Evolutionary conservation across 53 echinoderm and acorn worm genomes (phyloP).

Genomic region (Echinometra lucunter): DNA sequence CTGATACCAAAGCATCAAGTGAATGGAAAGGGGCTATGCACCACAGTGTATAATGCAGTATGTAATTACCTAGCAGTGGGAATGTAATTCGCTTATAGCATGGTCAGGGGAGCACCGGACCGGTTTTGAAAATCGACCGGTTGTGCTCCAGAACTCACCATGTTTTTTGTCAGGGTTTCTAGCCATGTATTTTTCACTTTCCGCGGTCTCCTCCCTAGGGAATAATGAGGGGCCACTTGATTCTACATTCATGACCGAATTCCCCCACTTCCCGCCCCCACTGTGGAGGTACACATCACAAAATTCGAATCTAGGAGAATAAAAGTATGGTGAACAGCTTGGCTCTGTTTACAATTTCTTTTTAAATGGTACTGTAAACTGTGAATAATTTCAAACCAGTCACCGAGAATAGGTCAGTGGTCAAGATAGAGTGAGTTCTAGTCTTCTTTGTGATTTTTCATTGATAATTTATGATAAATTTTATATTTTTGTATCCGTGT

Average conservation of each 20-base stretch:
- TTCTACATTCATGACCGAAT: not conserved
- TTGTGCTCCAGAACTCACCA: not conserved
- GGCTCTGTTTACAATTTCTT: no score
- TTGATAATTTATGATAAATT: no score
- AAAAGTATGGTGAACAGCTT: no score
- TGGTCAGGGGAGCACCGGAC: constrained; percentile 15
- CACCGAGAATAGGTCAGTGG: no score
- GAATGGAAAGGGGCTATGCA: not conserved
- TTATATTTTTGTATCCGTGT: no score
- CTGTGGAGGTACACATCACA: no score
- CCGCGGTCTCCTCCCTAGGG: not conserved
- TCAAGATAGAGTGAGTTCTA: no score
- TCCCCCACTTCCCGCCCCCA: no score
- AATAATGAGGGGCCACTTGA: constrained; percentile 5
- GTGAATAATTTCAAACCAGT: no score
- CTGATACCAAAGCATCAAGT: not conserved
- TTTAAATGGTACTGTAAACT: no score
- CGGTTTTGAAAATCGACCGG: constrained; percentile 58
- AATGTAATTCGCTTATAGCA: not conserved
- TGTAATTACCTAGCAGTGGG: not conserved
- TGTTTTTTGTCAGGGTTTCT: not conserved
- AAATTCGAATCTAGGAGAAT: no score
- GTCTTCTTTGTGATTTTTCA: no score
- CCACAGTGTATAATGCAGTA: not conserved
- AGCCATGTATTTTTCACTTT: constrained; percentile 4